These are phyloP conservation scores for Subacronicta megacephala DNA, from an alignment of 2,888 invertebrate genomes.

Conservation along the genomic window DNA sequence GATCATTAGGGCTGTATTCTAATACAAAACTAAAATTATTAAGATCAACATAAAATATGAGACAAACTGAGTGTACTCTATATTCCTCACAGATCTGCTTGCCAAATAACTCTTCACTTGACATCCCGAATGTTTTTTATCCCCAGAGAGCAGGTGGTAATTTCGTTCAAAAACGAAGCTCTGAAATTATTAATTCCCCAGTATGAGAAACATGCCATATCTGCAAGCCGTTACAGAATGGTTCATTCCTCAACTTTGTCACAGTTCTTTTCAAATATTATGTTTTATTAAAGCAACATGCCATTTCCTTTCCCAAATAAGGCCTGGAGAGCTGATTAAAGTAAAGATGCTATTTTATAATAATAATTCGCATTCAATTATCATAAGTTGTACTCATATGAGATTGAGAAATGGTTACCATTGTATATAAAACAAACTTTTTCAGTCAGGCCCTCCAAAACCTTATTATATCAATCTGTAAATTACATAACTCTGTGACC, in stretches of 20 bases:
- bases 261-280: slow-evolving; percentile 67
- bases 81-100: slow-evolving; percentile 43
- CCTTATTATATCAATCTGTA: slow-evolving; percentile 32
- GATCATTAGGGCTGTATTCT: slow-evolving; percentile 8
- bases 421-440: neutral
- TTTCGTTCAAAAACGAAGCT: slow-evolving; percentile 69
- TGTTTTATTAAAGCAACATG: slow-evolving; percentile 39
- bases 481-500: slow-evolving; percentile 59
- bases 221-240: slow-evolving; percentile 82
- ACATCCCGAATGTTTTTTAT: slow-evolving; percentile 77
- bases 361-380: slow-evolving; percentile 28
- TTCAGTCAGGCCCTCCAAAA: slow-evolving; percentile 25
- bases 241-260: slow-evolving; percentile 79
- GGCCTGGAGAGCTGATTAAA: slow-evolving; percentile 51
- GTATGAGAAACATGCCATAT: slow-evolving; percentile 75
- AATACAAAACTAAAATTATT: slow-evolving; percentile 22
- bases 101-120: slow-evolving; percentile 87
- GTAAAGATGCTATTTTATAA: slow-evolving; percentile 20
- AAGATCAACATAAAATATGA: slow-evolving; percentile 31
- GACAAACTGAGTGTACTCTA: slow-evolving; percentile 37
- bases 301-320: slow-evolving; percentile 51
- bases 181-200: slow-evolving; percentile 69
- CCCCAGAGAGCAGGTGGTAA: slow-evolving; percentile 79
- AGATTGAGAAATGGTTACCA: too few relatives aligned
- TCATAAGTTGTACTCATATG: too few relatives aligned